Conservation (phyloP, 2,113 vertebrate genomes). For the Chelonoidis abingdonii region DNA sequence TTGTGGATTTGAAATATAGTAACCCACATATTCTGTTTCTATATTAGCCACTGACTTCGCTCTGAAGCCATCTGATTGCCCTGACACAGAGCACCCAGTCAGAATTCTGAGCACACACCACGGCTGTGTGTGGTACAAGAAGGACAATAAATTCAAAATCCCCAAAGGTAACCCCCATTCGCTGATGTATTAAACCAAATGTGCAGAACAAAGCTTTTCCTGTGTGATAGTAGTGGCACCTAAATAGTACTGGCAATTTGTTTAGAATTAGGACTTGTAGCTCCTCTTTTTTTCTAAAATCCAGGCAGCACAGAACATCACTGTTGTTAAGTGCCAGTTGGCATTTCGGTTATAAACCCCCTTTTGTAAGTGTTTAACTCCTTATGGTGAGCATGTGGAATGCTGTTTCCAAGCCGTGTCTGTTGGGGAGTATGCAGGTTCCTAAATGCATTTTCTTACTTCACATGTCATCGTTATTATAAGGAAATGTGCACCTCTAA, state of each 20-base stretch:
- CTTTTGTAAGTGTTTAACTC: background rate
- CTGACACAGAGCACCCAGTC: slow-evolving; percentile 84
- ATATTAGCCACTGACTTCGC: slow-evolving; percentile 87
- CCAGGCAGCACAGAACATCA: background rate
- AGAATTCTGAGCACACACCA: slow-evolving; percentile 80
- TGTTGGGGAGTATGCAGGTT: background rate
- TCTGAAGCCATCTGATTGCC: slow-evolving; percentile 84
- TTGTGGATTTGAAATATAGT: background rate
- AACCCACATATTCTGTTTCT: background rate
- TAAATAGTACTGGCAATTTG: background rate
- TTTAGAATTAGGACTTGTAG: background rate
- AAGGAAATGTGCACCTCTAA: background rate
- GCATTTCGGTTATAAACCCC: background rate
- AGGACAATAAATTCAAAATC: slow-evolving; percentile 92
- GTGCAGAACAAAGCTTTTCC: background rate
- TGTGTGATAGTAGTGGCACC: background rate
- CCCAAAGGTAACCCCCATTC: slow-evolving; percentile 84
- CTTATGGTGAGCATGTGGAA: background rate
- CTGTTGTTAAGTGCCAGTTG: background rate
- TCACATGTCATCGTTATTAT: background rate
- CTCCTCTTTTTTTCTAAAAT: background rate
- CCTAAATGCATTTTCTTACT: background rate
- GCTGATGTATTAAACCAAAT: background rate
- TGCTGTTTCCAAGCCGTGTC: background rate
- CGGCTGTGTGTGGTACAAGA: slow-evolving; percentile 91